Conservation (phyloP, 2,797 vertebrate species). For the Neosilurus mollespiculum region DNA sequence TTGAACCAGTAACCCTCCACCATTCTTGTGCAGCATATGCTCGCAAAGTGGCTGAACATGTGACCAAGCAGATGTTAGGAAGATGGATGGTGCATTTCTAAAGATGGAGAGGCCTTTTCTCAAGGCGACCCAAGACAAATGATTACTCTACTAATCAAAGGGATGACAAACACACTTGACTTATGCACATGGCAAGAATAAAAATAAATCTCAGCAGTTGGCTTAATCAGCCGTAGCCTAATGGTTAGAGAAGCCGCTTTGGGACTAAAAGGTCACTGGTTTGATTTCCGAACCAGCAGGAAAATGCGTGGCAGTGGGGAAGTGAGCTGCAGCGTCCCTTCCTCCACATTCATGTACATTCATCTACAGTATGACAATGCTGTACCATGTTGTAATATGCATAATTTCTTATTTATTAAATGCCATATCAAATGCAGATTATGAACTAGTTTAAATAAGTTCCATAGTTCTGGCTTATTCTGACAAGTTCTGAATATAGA, state of each 20-base stretch:
- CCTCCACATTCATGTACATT: too few relatives aligned
- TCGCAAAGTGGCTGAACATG: constrained; percentile 17
- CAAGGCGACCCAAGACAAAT: constrained; percentile 8
- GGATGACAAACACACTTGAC: not conserved
- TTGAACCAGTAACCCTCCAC: constrained; percentile 22
- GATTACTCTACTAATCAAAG: constrained; percentile 23
- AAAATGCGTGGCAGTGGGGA: too few relatives aligned
- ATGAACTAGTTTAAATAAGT: not conserved
- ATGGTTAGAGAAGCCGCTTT: too few relatives aligned
- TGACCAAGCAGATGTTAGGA: constrained; percentile 19
- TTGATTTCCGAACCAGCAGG: too few relatives aligned
- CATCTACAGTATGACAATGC: not conserved
- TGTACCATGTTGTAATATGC: not conserved
- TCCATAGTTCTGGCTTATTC: not conserved
- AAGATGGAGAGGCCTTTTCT: constrained; percentile 20
- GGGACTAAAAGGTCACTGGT: too few relatives aligned
- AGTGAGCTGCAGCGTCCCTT: too few relatives aligned
- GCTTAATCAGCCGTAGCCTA: not conserved
- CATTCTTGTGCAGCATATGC: constrained; percentile 22
- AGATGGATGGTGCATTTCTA: not conserved
- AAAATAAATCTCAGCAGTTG: not conserved
- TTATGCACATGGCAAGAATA: not conserved
- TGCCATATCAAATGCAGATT: not conserved
- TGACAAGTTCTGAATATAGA: not conserved
- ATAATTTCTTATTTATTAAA: constrained; percentile 2